Percentiles rank a stretch among this genome's conserved stretches.
phyloP scores from a whole-genome alignment of 1,140 invertebrate genomes.

The Neelides sp. region DNA sequence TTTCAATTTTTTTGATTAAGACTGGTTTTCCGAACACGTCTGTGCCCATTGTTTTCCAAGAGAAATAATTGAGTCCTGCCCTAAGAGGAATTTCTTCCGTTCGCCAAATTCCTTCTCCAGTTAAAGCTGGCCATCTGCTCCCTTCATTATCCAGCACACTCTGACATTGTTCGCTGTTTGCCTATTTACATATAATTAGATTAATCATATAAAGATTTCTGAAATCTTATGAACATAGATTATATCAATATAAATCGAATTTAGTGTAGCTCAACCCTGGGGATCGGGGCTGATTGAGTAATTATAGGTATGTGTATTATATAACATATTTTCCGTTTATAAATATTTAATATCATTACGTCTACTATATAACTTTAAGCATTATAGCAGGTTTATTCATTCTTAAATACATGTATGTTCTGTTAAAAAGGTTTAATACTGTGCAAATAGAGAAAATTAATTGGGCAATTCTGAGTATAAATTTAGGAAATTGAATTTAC shows the following conservation, averaged over 20 bases:
- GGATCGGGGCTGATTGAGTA: too few species aligned
- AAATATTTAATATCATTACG: background rate
- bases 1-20: conserved; percentile 37
- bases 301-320: too few species aligned
- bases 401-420: too few species aligned
- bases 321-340: background rate
- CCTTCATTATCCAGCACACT: conserved; percentile 37
- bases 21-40: conserved; percentile 33
- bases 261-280: background rate
- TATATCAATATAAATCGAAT: background rate
- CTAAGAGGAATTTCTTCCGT: conserved; percentile 37
- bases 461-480: too few species aligned
- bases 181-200: conserved; percentile 35
- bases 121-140: conserved; percentile 38
- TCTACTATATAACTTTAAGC: too few species aligned
- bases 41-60: conserved; percentile 43
- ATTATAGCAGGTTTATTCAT: too few species aligned
- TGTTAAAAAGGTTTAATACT: too few species aligned
- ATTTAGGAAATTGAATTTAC: conserved; percentile 32
- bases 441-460: too few species aligned
- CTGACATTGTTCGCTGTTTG: conserved; percentile 44
- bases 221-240: too few species aligned
- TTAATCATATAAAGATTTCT: too few species aligned
- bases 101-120: conserved; percentile 41
- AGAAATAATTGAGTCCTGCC: conserved; percentile 41